Evolutionary conservation across 2,113 vertebrate genomes (phyloP).

Genomic region (Notiomystis cincta): DNA sequence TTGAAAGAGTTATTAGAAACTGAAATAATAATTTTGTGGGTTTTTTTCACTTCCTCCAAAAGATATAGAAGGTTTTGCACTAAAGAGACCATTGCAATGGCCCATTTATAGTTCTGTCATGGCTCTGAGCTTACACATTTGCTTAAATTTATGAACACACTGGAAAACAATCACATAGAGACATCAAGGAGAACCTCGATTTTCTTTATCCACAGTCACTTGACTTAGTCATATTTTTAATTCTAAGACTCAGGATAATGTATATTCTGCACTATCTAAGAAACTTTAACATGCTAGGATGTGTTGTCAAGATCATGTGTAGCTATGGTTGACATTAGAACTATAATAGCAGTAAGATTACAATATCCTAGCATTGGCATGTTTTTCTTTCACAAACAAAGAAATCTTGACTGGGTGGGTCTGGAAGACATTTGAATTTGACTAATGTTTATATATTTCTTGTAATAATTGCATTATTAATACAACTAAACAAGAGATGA

Average conservation of each 20-base stretch:
- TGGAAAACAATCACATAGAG: background rate
- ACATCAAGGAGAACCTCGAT: background rate
- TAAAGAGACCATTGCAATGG: background rate
- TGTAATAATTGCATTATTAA: background rate
- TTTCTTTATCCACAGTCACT: background rate
- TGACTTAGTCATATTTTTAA: background rate
- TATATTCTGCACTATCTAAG: background rate
- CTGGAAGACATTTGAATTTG: background rate
- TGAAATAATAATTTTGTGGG: background rate
- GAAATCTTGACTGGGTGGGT: background rate
- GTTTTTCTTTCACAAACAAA: background rate
- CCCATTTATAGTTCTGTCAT: background rate
- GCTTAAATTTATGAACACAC: fast-evolving
- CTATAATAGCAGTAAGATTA: background rate
- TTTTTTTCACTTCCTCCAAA: background rate
- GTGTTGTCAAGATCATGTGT: background rate
- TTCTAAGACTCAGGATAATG: background rate
- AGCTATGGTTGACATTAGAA: background rate
- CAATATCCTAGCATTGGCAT: background rate
- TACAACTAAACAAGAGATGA: background rate
- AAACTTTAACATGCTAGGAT: background rate
- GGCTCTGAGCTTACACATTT: background rate
- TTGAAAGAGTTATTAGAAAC: background rate
- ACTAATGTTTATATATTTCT: background rate
- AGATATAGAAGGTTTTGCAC: background rate